phyloP scores from a whole-genome alignment of 2,888 invertebrate species.

The Portevinia maculata region DNA sequence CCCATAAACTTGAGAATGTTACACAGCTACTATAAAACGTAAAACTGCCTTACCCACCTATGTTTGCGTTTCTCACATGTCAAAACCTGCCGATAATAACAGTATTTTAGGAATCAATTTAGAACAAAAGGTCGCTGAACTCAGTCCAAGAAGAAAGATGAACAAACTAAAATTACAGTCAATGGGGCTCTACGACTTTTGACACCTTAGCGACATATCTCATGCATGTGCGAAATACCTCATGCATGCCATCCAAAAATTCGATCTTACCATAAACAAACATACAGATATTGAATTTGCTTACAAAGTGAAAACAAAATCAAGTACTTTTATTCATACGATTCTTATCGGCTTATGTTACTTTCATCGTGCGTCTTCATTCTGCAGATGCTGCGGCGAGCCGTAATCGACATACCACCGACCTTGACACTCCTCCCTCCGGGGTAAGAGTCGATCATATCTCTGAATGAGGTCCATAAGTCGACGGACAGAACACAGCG shows the following conservation, averaged over 20 bases:
- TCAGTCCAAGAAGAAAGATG: slow-evolving; percentile 2
- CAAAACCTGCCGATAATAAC: slow-evolving; percentile 31
- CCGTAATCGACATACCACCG: slow-evolving; percentile 30
- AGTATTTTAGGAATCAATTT: slow-evolving; percentile 37
- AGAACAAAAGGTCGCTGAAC: slow-evolving; percentile 52
- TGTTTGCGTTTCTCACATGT: slow-evolving; percentile 6
- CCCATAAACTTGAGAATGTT: slow-evolving; percentile 15
- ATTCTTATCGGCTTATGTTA: slow-evolving; percentile 48
- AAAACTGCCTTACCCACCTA: slow-evolving; percentile 11
- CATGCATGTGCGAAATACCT: neutral
- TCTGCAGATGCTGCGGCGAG: slow-evolving; percentile 1
- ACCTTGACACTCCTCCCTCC: slow-evolving; percentile 57
- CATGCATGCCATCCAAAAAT: no score
- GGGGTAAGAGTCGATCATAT: slow-evolving; percentile 15
- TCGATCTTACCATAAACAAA: no score
- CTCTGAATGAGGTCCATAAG: slow-evolving; percentile 34
- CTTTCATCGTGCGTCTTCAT: slow-evolving; percentile 58
- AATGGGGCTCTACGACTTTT: slow-evolving; percentile 5
- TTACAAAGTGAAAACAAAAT: slow-evolving; percentile 54
- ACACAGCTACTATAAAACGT: slow-evolving; percentile 17
- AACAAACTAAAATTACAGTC: slow-evolving; percentile 3
- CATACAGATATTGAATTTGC: neutral
- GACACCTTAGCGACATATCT: neutral
- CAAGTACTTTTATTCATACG: neutral
- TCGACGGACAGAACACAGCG: slow-evolving; percentile 6